These are phyloP conservation scores for Sternotherus odoratus DNA, from an alignment of 2,797 vertebrate species.

Conservation along the genomic window DNA sequence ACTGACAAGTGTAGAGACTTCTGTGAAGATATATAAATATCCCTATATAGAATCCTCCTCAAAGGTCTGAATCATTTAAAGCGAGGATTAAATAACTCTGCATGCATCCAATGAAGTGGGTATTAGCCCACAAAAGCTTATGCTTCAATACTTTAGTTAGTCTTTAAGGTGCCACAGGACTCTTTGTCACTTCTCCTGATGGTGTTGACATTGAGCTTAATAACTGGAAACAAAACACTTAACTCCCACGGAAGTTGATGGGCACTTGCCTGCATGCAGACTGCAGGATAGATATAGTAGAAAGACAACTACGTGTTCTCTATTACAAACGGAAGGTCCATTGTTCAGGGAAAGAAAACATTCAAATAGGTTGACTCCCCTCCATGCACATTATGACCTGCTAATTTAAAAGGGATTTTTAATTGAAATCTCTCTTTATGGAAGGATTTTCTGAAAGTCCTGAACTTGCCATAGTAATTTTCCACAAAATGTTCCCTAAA, in stretches of 20 bases:
- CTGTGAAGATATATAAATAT: background rate
- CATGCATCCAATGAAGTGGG: no score
- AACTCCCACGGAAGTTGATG: background rate
- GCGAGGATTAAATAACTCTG: background rate
- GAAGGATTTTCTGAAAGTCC: conserved; percentile 19
- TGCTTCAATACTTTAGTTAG: no score
- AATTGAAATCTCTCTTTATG: background rate
- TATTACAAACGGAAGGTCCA: background rate
- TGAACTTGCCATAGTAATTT: conserved; percentile 25
- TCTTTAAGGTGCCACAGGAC: no score
- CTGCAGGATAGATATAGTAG: background rate
- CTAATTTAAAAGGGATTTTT: conserved; percentile 42
- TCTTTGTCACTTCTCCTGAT: no score
- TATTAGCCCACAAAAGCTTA: no score
- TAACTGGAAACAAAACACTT: background rate
- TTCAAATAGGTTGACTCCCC: background rate
- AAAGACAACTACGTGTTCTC: background rate
- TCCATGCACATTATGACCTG: background rate
- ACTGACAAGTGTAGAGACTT: background rate
- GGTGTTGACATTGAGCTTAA: background rate
- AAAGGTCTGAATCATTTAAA: conserved; percentile 20
- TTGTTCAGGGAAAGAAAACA: background rate
- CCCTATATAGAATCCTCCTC: background rate
- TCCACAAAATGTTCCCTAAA: conserved; percentile 56
- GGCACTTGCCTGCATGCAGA: background rate